Evolutionary conservation across 2,888 invertebrate species (phyloP).

Genomic region (Rhaphigaster nebulosa): DNA sequence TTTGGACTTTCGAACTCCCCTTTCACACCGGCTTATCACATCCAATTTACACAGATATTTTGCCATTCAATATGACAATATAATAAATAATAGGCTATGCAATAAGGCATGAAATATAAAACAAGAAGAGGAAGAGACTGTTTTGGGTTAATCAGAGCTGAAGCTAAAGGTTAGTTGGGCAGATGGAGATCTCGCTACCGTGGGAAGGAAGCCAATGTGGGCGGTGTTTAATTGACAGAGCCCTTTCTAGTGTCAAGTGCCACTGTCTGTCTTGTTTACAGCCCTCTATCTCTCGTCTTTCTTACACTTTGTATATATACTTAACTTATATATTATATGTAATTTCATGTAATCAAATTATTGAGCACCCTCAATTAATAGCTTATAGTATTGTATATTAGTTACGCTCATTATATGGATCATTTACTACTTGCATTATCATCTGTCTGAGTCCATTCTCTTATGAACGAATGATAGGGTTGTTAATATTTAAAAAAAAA

Average conservation of each 20-base stretch:
- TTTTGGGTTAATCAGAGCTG: conserved; percentile 13
- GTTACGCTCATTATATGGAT: neutral
- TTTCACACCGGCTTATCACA: neutral
- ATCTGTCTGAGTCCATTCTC: neutral
- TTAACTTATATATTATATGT: neutral
- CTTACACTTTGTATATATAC: neutral
- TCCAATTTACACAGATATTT: neutral
- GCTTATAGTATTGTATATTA: neutral
- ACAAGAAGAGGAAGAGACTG: neutral
- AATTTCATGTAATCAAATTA: neutral
- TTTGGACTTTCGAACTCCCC: neutral
- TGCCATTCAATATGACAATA: neutral
- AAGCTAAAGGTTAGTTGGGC: conserved; percentile 43
- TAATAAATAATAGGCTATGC: neutral
- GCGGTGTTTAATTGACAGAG: conserved; percentile 46
- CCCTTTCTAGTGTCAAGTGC: conserved; percentile 43
- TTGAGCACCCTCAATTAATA: neutral
- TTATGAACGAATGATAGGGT: no score
- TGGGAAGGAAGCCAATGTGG: conserved; percentile 26
- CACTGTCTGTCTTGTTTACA: conserved; percentile 13
- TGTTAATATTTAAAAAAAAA: no score
- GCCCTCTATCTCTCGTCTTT: neutral
- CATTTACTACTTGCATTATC: neutral
- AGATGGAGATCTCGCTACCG: conserved; percentile 4
- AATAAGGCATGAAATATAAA: neutral